Conservation (phyloP, 2,888 invertebrate genomes). For the Cinara cedri region DNA sequence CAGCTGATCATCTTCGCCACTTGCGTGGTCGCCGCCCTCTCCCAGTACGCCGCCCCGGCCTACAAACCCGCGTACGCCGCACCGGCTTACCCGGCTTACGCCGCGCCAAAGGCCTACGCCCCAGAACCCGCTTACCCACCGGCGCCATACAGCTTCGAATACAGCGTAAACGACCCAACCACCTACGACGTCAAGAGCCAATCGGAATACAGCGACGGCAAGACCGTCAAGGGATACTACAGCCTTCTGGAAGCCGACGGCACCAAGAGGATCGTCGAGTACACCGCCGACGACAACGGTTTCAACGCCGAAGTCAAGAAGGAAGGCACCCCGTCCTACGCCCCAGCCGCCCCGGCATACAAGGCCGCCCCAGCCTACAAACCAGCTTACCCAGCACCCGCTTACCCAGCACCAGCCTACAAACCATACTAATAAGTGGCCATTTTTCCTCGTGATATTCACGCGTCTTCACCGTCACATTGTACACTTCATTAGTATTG, state of each 20-base stretch:
- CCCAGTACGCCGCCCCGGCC: slow-evolving; percentile 58
- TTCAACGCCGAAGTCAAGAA: slow-evolving; percentile 10
- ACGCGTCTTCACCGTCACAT: slow-evolving; percentile 32
- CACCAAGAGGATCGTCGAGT: slow-evolving; percentile 63
- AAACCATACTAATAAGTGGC: slow-evolving; percentile 11
- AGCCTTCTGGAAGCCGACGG: slow-evolving; percentile 68
- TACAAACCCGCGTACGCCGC: slow-evolving; percentile 23
- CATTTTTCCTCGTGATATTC: background rate
- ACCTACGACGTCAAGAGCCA: slow-evolving; percentile 60
- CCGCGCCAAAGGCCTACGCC: slow-evolving; percentile 40
- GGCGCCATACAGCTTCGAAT: slow-evolving; percentile 59
- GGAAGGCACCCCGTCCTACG: no score
- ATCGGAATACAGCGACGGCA: slow-evolving; percentile 60
- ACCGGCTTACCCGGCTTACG: slow-evolving; percentile 22
- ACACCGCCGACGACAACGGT: background rate
- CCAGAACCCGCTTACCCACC: slow-evolving; percentile 34
- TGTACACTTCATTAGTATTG: background rate
- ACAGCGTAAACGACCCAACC: slow-evolving; percentile 60
- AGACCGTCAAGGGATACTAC: slow-evolving; percentile 66
- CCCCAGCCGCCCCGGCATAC: slow-evolving; percentile 1
- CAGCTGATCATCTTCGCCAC: slow-evolving; percentile 41
- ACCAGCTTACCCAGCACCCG: background rate
- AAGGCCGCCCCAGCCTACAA: slow-evolving; percentile 1
- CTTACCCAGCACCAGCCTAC: background rate
- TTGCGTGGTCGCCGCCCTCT: slow-evolving; percentile 28